Conservation (phyloP, 2,888 invertebrate genomes). For the Orthosia incerta region DNA sequence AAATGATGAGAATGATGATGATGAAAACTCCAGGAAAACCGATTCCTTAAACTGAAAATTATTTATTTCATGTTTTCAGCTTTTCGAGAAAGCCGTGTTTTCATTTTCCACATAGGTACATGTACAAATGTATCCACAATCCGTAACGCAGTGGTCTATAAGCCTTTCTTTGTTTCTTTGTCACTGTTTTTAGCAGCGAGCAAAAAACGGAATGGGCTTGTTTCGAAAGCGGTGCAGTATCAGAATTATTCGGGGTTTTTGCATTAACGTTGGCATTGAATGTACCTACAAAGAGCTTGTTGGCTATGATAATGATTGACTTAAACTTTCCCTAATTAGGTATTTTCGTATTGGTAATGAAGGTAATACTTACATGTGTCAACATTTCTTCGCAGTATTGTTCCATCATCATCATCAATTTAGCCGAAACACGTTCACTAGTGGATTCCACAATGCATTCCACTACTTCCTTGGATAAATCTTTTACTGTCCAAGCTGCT, state of each 20-base stretch:
- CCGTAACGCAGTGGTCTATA: conserved; percentile 27
- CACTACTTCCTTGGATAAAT: too few relatives aligned
- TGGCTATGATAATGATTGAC: background rate
- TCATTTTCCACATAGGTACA: conserved; percentile 13
- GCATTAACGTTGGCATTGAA: background rate
- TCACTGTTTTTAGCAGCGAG: conserved; percentile 55
- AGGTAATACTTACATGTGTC: too few relatives aligned
- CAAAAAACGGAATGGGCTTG: conserved; percentile 41
- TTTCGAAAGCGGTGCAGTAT: conserved; percentile 57
- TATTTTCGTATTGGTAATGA: background rate
- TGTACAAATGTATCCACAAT: conserved; percentile 30
- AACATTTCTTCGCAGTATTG: background rate
- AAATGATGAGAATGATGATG: too few relatives aligned
- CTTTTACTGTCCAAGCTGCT: too few relatives aligned
- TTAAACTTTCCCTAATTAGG: background rate
- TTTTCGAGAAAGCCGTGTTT: conserved; percentile 13
- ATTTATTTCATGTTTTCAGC: background rate
- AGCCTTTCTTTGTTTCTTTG: conserved; percentile 59
- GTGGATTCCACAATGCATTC: too few relatives aligned
- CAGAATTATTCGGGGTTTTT: conserved; percentile 18
- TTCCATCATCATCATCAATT: too few relatives aligned
- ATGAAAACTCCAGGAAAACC: background rate
- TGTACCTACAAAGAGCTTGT: background rate
- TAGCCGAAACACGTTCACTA: too few relatives aligned
- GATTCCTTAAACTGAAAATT: background rate